Evolutionary conservation across 2,797 vertebrate genomes (phyloP).

Genomic region (Ptychobarbus kaznakovi): DNA sequence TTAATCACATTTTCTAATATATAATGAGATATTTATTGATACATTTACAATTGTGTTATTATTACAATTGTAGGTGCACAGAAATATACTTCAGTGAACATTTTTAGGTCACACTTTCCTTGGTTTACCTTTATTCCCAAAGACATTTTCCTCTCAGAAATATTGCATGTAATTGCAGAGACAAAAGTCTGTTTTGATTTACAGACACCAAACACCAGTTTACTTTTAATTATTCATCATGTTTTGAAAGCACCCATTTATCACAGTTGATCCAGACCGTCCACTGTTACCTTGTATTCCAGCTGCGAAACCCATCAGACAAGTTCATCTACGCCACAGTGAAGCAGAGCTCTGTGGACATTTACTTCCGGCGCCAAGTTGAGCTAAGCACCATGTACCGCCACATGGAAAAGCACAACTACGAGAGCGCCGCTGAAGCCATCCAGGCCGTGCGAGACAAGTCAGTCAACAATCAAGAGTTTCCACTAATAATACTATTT

Average conservation of each 20-base stretch:
- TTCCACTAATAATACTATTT: background rate
- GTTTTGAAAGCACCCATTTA: constrained; percentile 16
- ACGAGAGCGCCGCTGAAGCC: constrained; percentile 94
- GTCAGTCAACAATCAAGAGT: constrained; percentile 73
- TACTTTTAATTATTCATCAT: constrained; percentile 34
- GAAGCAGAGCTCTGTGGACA: constrained; percentile 99
- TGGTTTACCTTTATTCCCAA: constrained; percentile 30
- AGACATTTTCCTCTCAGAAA: constrained; percentile 3
- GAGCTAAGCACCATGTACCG: constrained; percentile 99
- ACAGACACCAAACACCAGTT: background rate
- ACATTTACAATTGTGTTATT: background rate
- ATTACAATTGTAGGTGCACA: constrained; percentile 1
- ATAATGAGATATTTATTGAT: background rate
- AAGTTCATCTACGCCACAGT: constrained; percentile 99
- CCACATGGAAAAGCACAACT: constrained; percentile 99
- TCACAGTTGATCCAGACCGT: background rate
- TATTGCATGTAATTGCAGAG: constrained; percentile 3
- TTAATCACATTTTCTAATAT: background rate
- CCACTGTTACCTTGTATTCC: constrained; percentile 55
- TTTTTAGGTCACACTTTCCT: constrained; percentile 42
- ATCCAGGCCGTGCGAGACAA: constrained; percentile 96
- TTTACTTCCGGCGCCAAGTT: constrained; percentile 99
- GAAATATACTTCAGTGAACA: background rate
- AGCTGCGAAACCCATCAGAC: constrained; percentile 97
- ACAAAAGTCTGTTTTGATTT: constrained; percentile 4